Conservation (phyloP, 2,888 invertebrate genomes). For the Polydrusus cervinus region DNA sequence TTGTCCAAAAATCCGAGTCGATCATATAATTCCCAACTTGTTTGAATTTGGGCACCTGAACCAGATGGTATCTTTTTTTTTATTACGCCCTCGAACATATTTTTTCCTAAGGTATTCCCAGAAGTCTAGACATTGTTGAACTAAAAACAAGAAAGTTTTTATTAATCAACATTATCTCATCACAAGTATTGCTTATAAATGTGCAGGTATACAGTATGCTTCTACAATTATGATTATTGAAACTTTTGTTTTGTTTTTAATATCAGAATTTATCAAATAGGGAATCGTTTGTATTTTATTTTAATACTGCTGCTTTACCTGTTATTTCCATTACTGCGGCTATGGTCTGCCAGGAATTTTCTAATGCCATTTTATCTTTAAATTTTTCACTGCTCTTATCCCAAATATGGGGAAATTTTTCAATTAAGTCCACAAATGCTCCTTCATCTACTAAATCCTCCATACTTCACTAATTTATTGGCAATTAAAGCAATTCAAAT, state of each 20-base stretch:
- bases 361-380: conserved; percentile 4
- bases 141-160: not conserved
- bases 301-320: not conserved
- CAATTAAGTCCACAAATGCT: not conserved
- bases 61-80: not conserved
- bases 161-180: not conserved
- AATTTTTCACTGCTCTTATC: not conserved
- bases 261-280: not conserved
- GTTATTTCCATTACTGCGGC: not conserved
- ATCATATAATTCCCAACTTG: not conserved
- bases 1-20: not conserved
- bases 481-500: not conserved
- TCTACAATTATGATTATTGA: too few relatives aligned
- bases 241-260: not conserved
- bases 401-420: not conserved
- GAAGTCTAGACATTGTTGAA: not conserved
- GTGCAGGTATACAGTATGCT: too few relatives aligned
- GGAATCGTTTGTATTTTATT: not conserved
- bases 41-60: not conserved
- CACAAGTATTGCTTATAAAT: not conserved
- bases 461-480: not conserved
- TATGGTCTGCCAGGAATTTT: not conserved
- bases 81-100: not conserved
- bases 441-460: not conserved
- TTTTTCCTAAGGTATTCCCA: not conserved